These are phyloP conservation scores for Microctenopoma lineatum DNA, from an alignment of 2,797 vertebrate genomes.

Conservation along the genomic window DNA sequence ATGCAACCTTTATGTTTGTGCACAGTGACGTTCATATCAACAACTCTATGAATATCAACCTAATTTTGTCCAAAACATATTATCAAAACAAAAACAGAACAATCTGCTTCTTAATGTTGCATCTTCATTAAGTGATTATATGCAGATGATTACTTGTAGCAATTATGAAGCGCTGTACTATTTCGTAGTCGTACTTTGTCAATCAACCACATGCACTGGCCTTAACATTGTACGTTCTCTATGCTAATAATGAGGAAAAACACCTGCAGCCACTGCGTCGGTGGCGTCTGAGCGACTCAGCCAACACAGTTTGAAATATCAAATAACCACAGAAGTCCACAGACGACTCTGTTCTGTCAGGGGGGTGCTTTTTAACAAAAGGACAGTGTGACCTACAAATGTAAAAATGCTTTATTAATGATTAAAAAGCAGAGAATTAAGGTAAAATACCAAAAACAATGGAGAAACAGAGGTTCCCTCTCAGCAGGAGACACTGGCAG, in stretches of 20 bases:
- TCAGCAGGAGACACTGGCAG: constrained; percentile 6
- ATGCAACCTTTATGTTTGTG: constrained; percentile 36
- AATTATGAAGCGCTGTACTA: constrained; percentile 37
- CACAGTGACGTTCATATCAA: constrained; percentile 30
- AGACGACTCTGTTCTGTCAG: constrained; percentile 24
- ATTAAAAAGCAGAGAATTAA: constrained; percentile 24
- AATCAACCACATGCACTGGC: constrained; percentile 31
- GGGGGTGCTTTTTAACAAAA: constrained; percentile 38
- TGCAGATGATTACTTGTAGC: constrained; percentile 50
- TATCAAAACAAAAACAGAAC: constrained; percentile 20
- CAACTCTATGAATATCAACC: constrained; percentile 46
- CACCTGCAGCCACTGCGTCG: constrained; percentile 60
- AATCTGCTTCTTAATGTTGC: constrained; percentile 19
- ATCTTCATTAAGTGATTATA: constrained; percentile 33
- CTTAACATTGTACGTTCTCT: constrained; percentile 19
- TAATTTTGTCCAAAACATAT: constrained; percentile 34
- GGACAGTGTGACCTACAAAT: constrained; percentile 37
- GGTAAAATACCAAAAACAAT: constrained; percentile 27
- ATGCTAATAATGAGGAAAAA: constrained; percentile 52
- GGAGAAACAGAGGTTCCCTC: constrained; percentile 27
- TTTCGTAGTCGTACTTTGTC: constrained; percentile 43
- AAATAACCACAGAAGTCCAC: constrained; percentile 35
- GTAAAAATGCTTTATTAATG: constrained; percentile 27
- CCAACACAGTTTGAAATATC: constrained; percentile 36
- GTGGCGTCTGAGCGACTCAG: constrained; percentile 35